Percentiles rank a stretch among this genome's conserved stretches.
phyloP scores from a whole-genome alignment of 1,140 invertebrate genomes.

The Heliconius hermathena region DNA sequence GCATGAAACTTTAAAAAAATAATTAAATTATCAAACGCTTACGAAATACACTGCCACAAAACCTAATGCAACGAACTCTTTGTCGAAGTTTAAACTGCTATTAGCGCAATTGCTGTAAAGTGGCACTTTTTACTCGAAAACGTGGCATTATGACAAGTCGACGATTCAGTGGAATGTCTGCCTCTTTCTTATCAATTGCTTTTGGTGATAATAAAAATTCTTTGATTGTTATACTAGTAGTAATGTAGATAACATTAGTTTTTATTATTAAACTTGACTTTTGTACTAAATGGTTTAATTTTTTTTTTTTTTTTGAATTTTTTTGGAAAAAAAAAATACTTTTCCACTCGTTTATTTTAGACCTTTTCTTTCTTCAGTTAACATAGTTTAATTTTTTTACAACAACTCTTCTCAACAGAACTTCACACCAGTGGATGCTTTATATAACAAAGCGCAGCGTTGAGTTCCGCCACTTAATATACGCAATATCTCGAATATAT shows the following conservation, averaged over 20 bases:
- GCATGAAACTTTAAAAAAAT: background rate
- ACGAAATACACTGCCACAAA: slow-evolving; percentile 29
- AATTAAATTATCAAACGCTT: slow-evolving; percentile 27
- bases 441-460: too few species aligned
- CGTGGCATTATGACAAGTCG: slow-evolving; percentile 34
- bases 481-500: too few species aligned
- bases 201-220: background rate
- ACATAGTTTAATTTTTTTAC: too few species aligned
- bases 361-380: too few species aligned
- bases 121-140: slow-evolving; percentile 39
- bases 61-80: slow-evolving; percentile 44
- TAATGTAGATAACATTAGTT: background rate
- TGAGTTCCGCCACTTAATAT: too few species aligned
- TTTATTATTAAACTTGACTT: too few species aligned
- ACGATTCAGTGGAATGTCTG: slow-evolving; percentile 25
- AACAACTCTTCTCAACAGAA: too few species aligned
- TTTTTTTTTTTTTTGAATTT: too few species aligned
- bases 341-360: too few species aligned
- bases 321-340: too few species aligned
- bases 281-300: too few species aligned
- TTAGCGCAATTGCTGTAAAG: slow-evolving; percentile 42
- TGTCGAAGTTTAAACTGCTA: slow-evolving; percentile 48
- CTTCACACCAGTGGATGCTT: too few species aligned
- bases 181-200: slow-evolving; percentile 31
- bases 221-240: background rate